These are phyloP conservation scores for Gadus macrocephalus DNA, from an alignment of 2,113 vertebrate genomes.

Conservation along the genomic window DNA sequence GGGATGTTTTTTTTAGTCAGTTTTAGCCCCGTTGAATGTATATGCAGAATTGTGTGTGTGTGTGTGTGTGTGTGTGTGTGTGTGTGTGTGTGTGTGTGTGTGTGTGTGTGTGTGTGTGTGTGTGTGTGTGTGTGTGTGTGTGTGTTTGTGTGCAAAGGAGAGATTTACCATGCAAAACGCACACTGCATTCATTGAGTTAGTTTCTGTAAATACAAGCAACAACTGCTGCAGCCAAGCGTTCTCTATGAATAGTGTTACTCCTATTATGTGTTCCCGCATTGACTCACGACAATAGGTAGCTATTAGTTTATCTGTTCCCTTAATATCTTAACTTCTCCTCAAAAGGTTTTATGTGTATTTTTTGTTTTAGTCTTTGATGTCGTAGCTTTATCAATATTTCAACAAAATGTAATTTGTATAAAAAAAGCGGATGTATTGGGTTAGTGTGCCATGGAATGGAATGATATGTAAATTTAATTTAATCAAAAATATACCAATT, in stretches of 20 bases:
- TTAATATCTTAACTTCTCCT: conserved; percentile 33
- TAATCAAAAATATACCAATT: conserved; percentile 48
- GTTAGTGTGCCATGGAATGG: conserved; percentile 53
- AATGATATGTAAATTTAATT: conserved; percentile 46
- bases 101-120: too few species aligned
- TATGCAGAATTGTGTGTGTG: too few species aligned
- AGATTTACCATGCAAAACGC: conserved; percentile 22
- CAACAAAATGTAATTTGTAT: conserved; percentile 45
- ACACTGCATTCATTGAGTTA: conserved; percentile 21
- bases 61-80: too few species aligned
- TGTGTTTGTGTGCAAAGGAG: background rate
- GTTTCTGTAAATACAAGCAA: conserved; percentile 19
- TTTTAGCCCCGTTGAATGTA: conserved; percentile 21
- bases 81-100: too few species aligned
- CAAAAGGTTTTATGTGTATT: conserved; percentile 40
- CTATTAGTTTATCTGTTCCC: conserved; percentile 21
- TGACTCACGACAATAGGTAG: conserved; percentile 25
- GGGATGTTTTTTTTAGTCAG: too few species aligned
- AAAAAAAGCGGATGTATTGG: conserved; percentile 31
- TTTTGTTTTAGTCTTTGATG: conserved; percentile 37
- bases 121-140: too few species aligned
- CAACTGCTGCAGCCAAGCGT: conserved; percentile 17
- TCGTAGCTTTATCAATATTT: conserved; percentile 58
- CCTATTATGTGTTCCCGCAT: conserved; percentile 4
- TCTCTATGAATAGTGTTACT: conserved; percentile 10